Base-by-base conservation (phyloP, 2,888 invertebrate genomes). In the Synanthedon formicaeformis region DNA sequence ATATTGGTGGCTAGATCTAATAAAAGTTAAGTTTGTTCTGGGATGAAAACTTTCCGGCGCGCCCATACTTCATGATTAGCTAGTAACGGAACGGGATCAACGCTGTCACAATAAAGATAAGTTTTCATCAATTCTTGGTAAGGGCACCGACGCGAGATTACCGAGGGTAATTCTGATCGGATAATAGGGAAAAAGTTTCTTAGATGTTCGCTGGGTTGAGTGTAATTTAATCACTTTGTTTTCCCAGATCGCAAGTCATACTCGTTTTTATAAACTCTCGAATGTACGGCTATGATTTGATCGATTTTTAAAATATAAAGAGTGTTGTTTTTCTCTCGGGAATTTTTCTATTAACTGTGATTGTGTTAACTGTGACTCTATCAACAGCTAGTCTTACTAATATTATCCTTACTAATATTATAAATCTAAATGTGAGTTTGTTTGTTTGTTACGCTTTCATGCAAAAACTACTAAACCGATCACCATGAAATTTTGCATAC, bases 71-170 rank as follows among this genome's bases (percentile, higher is more conserved):
- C 68, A 65, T 68, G 71, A 75, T 75, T 73, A 73, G 67, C 51
- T 53, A 59, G 57, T 58, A 65, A 58, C 61, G 52, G 51, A 8
- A 13, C 52, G 60, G 65, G 65, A 66, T 73, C 65, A 65, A 57
- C 60, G 60, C 69, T 73, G 73, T 71, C 71, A 71, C 72, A 63
- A 63, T 67, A 64, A 58, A 69, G 72, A 73, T 72, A 72, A 66
- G 64, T 64, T 67, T 66, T 65, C 69, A 71, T 73, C 73, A 69
- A 73, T 71, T 40, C 49, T 49, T 16, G 49, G 14, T 18, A 45
- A 45, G 49, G 27, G n/a, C n/a, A n/a, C 34, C 13, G 50, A 6
- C 27, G 50, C 34, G 50, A 49, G 49, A 49, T 49, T 49, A 49
- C 12, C 11, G 16, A 23, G 49, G 49, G 49, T 18, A 49, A 49